A percentile compares a stretch with the other conserved stretches of the same genome.
These are phyloP conservation scores for human DNA, from an alignment of 2,113 vertebrate genomes.

Conservation along the genomic window DNA sequence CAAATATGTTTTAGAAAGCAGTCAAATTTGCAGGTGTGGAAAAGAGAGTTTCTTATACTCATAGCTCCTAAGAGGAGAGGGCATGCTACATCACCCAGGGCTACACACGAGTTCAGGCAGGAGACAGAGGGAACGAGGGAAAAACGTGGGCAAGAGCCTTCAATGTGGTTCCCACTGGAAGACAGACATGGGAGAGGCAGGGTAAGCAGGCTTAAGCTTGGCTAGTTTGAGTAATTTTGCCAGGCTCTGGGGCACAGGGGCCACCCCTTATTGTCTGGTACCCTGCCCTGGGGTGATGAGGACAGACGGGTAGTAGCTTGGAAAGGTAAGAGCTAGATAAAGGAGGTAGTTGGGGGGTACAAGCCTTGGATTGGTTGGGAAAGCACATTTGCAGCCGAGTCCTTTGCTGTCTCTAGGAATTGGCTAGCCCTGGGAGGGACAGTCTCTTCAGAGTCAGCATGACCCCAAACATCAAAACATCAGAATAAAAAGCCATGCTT, in stretches of 20 bases:
- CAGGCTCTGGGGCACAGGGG: background rate
- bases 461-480: background rate
- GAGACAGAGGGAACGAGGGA: background rate
- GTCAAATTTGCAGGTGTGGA: background rate
- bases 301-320: background rate
- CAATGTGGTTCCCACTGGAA: background rate
- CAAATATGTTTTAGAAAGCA: background rate
- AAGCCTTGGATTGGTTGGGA: background rate
- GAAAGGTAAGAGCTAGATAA: background rate
- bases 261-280: background rate
- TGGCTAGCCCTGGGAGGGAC: background rate
- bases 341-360: background rate
- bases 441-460: background rate
- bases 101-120: too few relatives aligned
- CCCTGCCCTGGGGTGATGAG: too few relatives aligned
- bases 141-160: background rate
- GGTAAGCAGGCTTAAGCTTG: background rate
- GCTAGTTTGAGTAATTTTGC: background rate
- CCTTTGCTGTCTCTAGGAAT: background rate
- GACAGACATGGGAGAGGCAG: background rate
- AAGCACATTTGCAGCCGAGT: background rate
- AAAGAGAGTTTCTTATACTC: background rate
- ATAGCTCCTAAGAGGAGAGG: background rate
- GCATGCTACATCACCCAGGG: background rate
- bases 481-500: background rate